Percentiles rank a stretch among this genome's conserved stretches.
Evolutionary conservation across 1,140 invertebrate genomes (phyloP).

Genomic region (Lasioglossum albipes): DNA sequence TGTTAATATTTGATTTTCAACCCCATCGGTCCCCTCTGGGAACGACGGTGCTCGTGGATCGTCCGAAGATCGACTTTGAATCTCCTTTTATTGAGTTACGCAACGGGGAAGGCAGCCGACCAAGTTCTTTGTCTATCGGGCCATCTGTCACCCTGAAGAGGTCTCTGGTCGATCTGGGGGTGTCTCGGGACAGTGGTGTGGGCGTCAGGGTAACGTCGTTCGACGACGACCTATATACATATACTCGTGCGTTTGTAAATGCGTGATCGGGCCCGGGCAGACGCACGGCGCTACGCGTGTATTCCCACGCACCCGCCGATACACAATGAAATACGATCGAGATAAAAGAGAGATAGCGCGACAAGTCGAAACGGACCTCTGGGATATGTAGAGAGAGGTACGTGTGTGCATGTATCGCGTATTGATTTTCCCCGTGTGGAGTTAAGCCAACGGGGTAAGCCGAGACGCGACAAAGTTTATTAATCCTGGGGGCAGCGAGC

Average conservation of each 20-base stretch:
- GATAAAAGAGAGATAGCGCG: constrained; percentile 69
- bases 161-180: not conserved
- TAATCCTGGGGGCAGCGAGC: constrained; percentile 55
- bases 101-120: constrained; percentile 66
- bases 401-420: constrained; percentile 68
- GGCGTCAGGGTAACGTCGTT: constrained; percentile 22
- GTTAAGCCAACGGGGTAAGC: constrained; percentile 60
- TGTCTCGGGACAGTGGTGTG: constrained; percentile 6
- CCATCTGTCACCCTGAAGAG: constrained; percentile 69
- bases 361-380: constrained; percentile 66
- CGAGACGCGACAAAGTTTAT: constrained; percentile 66
- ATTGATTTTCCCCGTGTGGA: constrained; percentile 69
- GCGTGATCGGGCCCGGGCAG: not conserved
- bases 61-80: constrained; percentile 61
- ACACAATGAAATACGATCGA: constrained; percentile 60
- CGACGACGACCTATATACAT: too few relatives aligned
- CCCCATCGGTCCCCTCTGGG: constrained; percentile 60
- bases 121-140: constrained; percentile 69
- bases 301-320: constrained; percentile 17
- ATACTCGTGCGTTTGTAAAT: too few relatives aligned
- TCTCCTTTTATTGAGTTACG: constrained; percentile 72
- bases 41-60: not conserved
- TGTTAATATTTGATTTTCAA: constrained; percentile 71
- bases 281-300: constrained; percentile 17
- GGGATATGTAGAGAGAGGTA: constrained; percentile 12